Conservation (phyloP, 2,888 invertebrate genomes). For the Zygaena filipendulae region DNA sequence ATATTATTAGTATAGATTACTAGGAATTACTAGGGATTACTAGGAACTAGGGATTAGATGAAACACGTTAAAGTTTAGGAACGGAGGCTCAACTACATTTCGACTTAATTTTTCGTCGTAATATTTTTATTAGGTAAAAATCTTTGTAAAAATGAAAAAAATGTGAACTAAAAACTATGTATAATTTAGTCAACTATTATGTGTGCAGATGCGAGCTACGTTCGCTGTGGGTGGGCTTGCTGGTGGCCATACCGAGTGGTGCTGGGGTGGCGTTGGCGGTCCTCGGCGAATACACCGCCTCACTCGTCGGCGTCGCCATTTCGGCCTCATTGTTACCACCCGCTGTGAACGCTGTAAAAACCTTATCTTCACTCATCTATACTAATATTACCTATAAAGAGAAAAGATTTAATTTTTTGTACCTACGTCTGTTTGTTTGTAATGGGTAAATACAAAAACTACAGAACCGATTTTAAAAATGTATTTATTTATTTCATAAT, state of each 20-base stretch:
- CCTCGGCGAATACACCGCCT: conserved; percentile 81
- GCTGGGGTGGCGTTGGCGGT: conserved; percentile 82
- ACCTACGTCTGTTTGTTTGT: conserved; percentile 1
- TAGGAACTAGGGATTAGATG: too few relatives aligned
- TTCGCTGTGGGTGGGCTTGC: conserved; percentile 74
- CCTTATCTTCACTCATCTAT: too few relatives aligned
- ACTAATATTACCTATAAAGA: too few relatives aligned
- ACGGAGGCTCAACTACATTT: too few relatives aligned
- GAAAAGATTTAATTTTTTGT: too few relatives aligned
- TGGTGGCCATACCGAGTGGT: conserved; percentile 82
- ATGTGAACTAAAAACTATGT: background rate
- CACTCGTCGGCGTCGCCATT: conserved; percentile 84
- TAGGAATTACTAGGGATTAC: too few relatives aligned
- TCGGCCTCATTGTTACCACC: conserved; percentile 84
- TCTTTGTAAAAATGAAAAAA: background rate
- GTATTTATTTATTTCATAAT: too few relatives aligned
- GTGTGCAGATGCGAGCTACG: conserved; percentile 70
- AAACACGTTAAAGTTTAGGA: too few relatives aligned
- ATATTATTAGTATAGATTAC: too few relatives aligned
- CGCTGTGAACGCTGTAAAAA: conserved; percentile 79
- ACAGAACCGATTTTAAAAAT: too few relatives aligned
- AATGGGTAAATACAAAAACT: too few relatives aligned
- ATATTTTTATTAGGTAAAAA: background rate
- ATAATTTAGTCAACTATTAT: background rate
- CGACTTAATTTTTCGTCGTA: too few relatives aligned